phyloP scores from a whole-genome alignment of 2,888 invertebrate genomes.

The Perithous albicinctus region DNA sequence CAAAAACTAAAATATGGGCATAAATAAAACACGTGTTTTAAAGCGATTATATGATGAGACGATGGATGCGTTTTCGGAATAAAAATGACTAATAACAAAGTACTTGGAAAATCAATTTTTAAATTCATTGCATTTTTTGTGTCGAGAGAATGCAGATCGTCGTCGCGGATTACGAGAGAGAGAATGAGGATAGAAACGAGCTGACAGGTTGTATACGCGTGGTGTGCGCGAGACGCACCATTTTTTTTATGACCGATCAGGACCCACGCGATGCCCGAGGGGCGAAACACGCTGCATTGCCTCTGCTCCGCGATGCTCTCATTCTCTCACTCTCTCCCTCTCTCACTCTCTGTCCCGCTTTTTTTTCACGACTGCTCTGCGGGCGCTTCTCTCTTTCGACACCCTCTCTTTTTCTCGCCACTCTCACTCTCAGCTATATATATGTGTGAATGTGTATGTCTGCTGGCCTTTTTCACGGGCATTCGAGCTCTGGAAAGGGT shows the following conservation, averaged over 20 bases:
- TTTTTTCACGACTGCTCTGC: slow-evolving; percentile 57
- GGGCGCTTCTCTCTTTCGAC: slow-evolving; percentile 59
- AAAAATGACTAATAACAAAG: slow-evolving; percentile 5
- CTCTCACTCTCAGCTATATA: slow-evolving; percentile 61
- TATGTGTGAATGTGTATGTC: slow-evolving; percentile 56
- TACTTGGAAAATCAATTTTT: neutral
- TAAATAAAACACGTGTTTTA: neutral
- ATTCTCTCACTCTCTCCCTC: slow-evolving; percentile 23
- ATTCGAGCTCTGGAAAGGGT: slow-evolving; percentile 81
- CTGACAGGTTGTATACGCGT: slow-evolving; percentile 50
- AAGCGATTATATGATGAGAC: neutral
- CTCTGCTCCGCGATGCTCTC: slow-evolving; percentile 57
- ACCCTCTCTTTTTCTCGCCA: slow-evolving; percentile 66
- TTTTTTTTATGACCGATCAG: slow-evolving; percentile 77
- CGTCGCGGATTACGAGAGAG: slow-evolving; percentile 15
- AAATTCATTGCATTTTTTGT: slow-evolving; percentile 17
- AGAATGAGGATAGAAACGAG: slow-evolving; percentile 47
- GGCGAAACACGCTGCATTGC: slow-evolving; percentile 66
- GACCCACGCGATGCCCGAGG: slow-evolving; percentile 74
- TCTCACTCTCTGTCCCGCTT: slow-evolving; percentile 39
- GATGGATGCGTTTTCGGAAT: neutral
- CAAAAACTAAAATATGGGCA: neutral
- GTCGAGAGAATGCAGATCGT: neutral
- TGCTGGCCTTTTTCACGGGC: slow-evolving; percentile 77
- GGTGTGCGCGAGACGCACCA: slow-evolving; percentile 70